Evolutionary conservation across 37 sponge, comb jelly and placozoan genomes (phyloP), one percentile per base, ranked within the genome.

Genomic region (Tethya wilhelma): DNA sequence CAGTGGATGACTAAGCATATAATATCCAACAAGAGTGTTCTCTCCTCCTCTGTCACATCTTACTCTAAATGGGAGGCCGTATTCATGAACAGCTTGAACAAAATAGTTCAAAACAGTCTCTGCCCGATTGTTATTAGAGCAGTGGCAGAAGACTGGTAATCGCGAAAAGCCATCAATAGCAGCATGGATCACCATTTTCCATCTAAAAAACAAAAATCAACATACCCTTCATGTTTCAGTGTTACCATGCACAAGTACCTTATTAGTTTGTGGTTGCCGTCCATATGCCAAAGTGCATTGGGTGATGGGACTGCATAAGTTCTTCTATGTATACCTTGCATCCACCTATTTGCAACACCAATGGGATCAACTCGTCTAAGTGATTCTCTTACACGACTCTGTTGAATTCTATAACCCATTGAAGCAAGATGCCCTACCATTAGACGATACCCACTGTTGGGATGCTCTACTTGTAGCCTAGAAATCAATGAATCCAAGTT

Each of bases 271-370:
- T 86, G 87, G 42, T 88, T 69, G 1, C 81, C 90, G 56, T 80
- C 81, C 17, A 90, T 41, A 41, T 86, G 86, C 91, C 91, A 86
- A 5, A 91, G 53, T 33, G 40, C 33, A 76, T 91, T 86, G 0
- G 91, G 78, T 1, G 56, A 39, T 2, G 5, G 25, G 1, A 89
- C 90, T 73, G 29, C 23, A 63, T 89, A 87, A 41, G 2, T 26
- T 5, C 89, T 39, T 33, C 89, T 44, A 36, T 80, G 67, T 12
- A 89, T 33, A 60, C 36, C 59, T 44, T 37, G 28, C 62, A 64
- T 60, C 12, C 31, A 33, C n/a, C 83, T 37, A 22, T 42, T 36
- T 2, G 17, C 56, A 53, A 73, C 59, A 36, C 82, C 80, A 69
- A 19, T 23, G 31, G 90, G 85, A 59, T 90, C 90, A 3, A 90